Base-by-base conservation (phyloP, 2,113 vertebrate species). In the Perca fluviatilis region DNA sequence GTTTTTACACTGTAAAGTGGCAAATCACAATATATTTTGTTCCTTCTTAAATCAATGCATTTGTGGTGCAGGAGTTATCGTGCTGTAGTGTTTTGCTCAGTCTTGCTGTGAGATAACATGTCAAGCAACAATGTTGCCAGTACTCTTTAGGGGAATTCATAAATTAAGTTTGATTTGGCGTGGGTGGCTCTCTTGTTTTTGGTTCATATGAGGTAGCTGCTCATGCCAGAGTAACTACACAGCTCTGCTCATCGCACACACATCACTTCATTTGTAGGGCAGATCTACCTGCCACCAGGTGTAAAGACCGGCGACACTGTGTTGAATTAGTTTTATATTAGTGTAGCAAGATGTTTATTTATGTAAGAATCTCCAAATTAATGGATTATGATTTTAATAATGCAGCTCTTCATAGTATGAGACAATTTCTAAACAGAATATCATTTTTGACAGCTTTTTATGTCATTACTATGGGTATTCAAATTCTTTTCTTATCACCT, bases 401-500 rank as follows among this genome's bases (percentile, higher is more conserved):
- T 80, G 25, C 6, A 60, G 23, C 47, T 62, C 23, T 74, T 83
- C 43, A 54, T 70, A 33, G 12, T 51, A 30, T 54, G 36, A 64
- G 75, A 68, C 77, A 74, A 23, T 79, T 88, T 88, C 50, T 54
- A 66, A 87, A 83, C 47, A 68, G 46, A 86, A 72, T 77, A 33
- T 7, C 66, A 68, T 87, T 82, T 43, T 47, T 89, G 63, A 81
- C 77, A 89, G 77, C 47, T 65, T 65, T 83, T 76, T n/a, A 65
- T 77, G 77, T 51, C 64, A 33, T 77, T 66, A 54, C 53, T 67
- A 50, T 58, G 62, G 14, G 43, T 79, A 83, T 91, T 89, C 19
- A 77, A 65, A 86, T 86, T 86, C 5, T 80, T 87, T 77, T 80
- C 87, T 90, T 94, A 93, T 92, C 90, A 82, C 75, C 74, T 79